Evolutionary conservation across 2,797 vertebrate species (phyloP), one percentile per base, ranked within the genome.

Genomic region (Ctenopoma multispine): DNA sequence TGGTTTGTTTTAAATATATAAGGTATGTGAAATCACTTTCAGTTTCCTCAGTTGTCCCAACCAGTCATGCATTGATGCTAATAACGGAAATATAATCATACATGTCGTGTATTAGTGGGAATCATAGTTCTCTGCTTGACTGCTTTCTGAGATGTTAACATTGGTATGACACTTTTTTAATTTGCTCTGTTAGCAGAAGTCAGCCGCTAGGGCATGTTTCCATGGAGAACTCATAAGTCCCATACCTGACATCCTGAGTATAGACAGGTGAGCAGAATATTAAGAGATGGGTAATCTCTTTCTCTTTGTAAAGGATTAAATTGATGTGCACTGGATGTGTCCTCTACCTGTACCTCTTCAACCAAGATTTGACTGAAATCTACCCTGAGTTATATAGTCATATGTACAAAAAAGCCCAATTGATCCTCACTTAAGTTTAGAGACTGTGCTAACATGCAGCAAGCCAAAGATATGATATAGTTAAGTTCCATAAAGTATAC

Each of bases 181-280:
- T 89, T 87, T 82, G 69, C 72, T 82, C 49, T 59, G 20, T 64
- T 56, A 68, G 56, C 40, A 51, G 41, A 76, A 80, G 55, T 59
- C 46, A 69, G 69, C 54, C 80, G 74, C 29, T 1, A 44, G 69
- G 81, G 85, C 69, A 83, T 79, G 66, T 58, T 75, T 88, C 43
- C 50, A 50, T 63, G 34, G 58, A 74, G 62, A 79, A 57, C 68
- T 62, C 54, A 7, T 65, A 49, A 74, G 55, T 53, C 66, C 61
- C 58, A 24, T 51, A 86, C 38, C 80, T 89, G 88, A 87, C 87
- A 90, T 81, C 40, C 53, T 75, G 67, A 75, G 87, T 87, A 90
- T 20, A 76, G 59, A 80, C 80, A 89, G 61, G 51, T 85, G 69
- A 86, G 72, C 38, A 79, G 62, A 81, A 66, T n/a, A 73, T 49